These are phyloP conservation scores for Chrysocyon brachyurus DNA, from an alignment of 2,797 vertebrate genomes.

Conservation along the genomic window DNA sequence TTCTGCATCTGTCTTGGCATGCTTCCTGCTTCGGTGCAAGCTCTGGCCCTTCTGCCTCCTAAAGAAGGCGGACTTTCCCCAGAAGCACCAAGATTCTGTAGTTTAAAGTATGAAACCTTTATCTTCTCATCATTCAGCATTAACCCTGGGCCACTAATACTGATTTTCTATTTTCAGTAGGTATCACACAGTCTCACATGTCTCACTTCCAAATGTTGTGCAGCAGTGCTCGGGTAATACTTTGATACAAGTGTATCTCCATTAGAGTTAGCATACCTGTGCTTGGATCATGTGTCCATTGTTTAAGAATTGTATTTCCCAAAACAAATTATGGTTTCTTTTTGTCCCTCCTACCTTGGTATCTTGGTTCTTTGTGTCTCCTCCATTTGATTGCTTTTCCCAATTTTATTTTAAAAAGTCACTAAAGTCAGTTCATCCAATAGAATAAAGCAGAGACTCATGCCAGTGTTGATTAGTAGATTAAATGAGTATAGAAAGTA, in stretches of 20 bases:
- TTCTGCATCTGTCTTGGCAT: constrained; percentile 11
- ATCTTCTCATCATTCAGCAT: not conserved
- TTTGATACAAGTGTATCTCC: not conserved
- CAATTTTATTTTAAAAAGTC: constrained; percentile 59
- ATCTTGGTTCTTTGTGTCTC: constrained; percentile 31
- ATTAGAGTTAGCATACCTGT: not conserved
- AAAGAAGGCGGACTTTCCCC: constrained; percentile 25
- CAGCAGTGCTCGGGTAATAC: constrained; percentile 45
- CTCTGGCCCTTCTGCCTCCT: constrained; percentile 50
- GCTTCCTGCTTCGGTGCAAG: constrained; percentile 33
- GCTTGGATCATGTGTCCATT: constrained; percentile 17
- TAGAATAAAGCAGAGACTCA: constrained; percentile 53
- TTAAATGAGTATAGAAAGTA: constrained; percentile 51
- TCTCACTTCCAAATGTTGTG: constrained; percentile 19
- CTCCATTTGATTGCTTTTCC: constrained; percentile 54
- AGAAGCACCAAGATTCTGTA: not conserved
- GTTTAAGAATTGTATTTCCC: constrained; percentile 63
- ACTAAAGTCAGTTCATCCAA: constrained; percentile 13
- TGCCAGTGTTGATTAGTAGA: constrained; percentile 54
- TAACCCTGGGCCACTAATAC: not conserved
- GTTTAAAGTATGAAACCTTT: constrained; percentile 46
- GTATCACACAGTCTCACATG: not conserved
- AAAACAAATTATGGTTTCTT: constrained; percentile 61
- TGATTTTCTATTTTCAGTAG: constrained; percentile 28
- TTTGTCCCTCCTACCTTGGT: constrained; percentile 27